Base-by-base conservation (phyloP, 2,113 vertebrate genomes). In the Sarotherodon lohbergeri region DNA sequence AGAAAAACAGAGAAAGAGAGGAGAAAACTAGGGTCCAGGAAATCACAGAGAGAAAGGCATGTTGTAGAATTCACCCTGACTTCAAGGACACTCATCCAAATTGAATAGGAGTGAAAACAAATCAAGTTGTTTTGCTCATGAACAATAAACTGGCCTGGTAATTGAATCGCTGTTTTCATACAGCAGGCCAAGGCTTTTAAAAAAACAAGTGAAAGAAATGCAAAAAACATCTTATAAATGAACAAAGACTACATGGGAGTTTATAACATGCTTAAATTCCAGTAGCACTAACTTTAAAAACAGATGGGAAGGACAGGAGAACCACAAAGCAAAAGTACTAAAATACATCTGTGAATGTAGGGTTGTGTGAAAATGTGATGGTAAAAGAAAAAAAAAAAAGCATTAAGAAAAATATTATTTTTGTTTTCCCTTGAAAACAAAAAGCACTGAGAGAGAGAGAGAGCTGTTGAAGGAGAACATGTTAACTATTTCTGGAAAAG, bases 11-110 rank as follows among this genome's bases (percentile, higher is more conserved):
- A 57, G 27, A 22, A n/a, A 76, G 11, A 52, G 61, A 76, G 7
- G 61, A 63, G 71, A 76, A 78, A 22, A 81, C 56, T 36, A 81
- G 76, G 29, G 5, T 32, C 9, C 52, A 57, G 16, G 29, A 76
- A 80, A 88, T 83, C 19, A 78, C 19, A 78, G 10, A 43, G 55
- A 39, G 24, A 79, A 82, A 84, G 55, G 32, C 12, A 43, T 81
- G 68, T 66, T 22, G n/a, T 6, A 80, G 52, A 88, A 11, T 55
- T 46, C 79, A 61, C 46, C 83, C 88, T 34, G 56, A 80, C 73
- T 80, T 90, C 76, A 89, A 90, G 73, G 86, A 83, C 36, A 57
- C 56, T 57, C 80, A 11, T 7, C 29, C 7, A 80, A 78, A 84
- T 52, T 76, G 76, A 61, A 80, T 9, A 29, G 50, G 9, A 56